Evolutionary conservation across 2,888 invertebrate species (phyloP), one percentile per base, ranked within the genome.

Genomic region (Chaetogeoica ovagalla): DNA sequence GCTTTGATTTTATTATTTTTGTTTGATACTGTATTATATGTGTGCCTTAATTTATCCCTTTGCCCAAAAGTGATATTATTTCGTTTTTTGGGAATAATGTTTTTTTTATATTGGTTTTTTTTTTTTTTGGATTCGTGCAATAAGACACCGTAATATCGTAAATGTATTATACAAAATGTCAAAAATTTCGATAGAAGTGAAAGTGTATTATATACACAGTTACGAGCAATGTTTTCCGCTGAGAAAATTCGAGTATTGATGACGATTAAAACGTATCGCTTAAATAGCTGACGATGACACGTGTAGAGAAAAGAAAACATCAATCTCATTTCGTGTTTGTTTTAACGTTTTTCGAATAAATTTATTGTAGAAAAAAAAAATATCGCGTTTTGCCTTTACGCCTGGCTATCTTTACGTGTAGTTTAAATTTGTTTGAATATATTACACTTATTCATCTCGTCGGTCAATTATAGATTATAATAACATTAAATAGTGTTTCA

Each of bases 171-270:
- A 11, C 2, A 37, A 62, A 63, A 57, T 75, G 21, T 75, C 13
- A 75, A 75, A 21, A 21, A 43, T 70, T 23, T 60, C 43, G 9
- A 43, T 37, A 21, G 5, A 75, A 75, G 74, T 57, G 57, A 57
- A 71, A 39, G 66, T 66, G 13, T 75, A 48, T 13, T 13, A 30
- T 30, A 30, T 30, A 30, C 48, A n/a, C 48, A n/a, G 6, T 37
- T 57, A 66, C 13, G 4, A 66, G 15, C 23, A n/a, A 21, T 39
- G 39, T 66, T 63, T 65, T 66, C 17, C 11, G 4, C 21, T 5
- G 21, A 21, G 17, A 17, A 65, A 65, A 37, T 13, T 30, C 48
- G 9, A 55, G 9, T 37, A 9, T 43, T 43, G 9, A 43, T 43
- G 21, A 74, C 48, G 15, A 13, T 48, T 13, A 48, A 48, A 11